Evolutionary conservation across 2,113 vertebrate genomes (phyloP), one percentile per base, ranked within the genome.

Genomic region (Saguinus midas): DNA sequence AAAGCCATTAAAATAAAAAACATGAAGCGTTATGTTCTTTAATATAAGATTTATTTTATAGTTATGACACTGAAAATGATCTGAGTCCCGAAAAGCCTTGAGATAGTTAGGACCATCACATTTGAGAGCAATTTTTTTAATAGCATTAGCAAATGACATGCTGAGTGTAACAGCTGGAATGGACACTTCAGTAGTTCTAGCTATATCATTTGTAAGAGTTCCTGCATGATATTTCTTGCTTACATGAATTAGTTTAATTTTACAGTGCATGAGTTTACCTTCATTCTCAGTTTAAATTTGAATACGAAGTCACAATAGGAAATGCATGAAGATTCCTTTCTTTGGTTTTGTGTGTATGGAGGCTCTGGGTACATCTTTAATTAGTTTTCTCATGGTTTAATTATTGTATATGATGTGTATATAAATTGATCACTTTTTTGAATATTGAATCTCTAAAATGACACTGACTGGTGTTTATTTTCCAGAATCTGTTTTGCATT

Each of bases 141-240:
- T 96, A 97, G 52, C 76, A 75, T 96, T 96, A 96, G 80, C 92
- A 96, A 98, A 93, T 83, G 85, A 96, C 95, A 61, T 1, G 61
- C 91, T 78, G 97, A 97, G 89, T 97, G n/a, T 97, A 97, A 87
- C 93, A 97, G 72, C 96, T 95, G 96, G 97, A 96, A 82, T 85
- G 96, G 96, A 97, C 97, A 95, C 98, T 96, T 97, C 96, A 27
- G 58, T 98, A 91, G 95, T 95, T 78, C 97, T 97, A 97, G 94
- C 96, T 97, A 20, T 97, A 32, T 96, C 94, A 93, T 82, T 97
- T 82, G 64, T 98, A 97, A 98, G 98, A 98, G 96, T 95, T 97
- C 83, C 90, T 98, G 98, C 98, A 99, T 98, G 99, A 76, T 96
- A 86, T 98, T 97, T 83, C 88, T 64, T 87, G 25, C 81, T 97